Evolutionary conservation across 2,113 vertebrate genomes (phyloP), one percentile per base, ranked within the genome.

Genomic region (Strigops habroptila): DNA sequence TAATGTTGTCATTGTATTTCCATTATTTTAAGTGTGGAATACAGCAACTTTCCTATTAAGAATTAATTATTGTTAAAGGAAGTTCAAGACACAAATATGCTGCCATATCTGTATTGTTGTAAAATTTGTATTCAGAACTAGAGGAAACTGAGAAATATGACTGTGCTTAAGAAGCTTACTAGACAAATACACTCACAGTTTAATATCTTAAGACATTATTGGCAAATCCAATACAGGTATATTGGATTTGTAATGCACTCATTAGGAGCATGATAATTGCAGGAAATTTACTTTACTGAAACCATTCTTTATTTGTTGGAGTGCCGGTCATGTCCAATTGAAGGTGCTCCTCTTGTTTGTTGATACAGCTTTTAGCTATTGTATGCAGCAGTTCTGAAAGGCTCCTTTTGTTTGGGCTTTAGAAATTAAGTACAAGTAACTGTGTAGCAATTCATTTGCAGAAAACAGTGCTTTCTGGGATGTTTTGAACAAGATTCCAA

Each of bases 1-100:
- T 81, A 86, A 78, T 86, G 62, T 57, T 65, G 44, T 92, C 63
- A 52, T 86, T 93, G 68, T 88, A 88, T 92, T 96, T 81, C 77
- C 44, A 7, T 95, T 94, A 80, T 57, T 90, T 81, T 59, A 75
- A 80, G 35, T 70, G 63, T 82, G 62, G 55, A 88, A 81, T 89
- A 82, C 51, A 84, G 49, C 41, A 85, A 18, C 52, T 82, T 95
- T 60, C 55, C 16, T 89, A 59, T 86, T 93, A 78, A 73, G 93
- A 96, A 70, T 88, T 4, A 95, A 31, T 78, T 93, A 81, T 27
- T 86, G 28, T 90, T 76, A 71, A 71, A 64, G 28, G 67, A 88
- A 83, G 6, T 92, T 90, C 23, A 82, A 67, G 89, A 86, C 23
- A 43, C 27, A 82, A 39, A 71, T 70, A 67, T 22, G 31, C 31